Base-by-base conservation (phyloP, 2,113 vertebrate species). In the Anser cygnoides region DNA sequence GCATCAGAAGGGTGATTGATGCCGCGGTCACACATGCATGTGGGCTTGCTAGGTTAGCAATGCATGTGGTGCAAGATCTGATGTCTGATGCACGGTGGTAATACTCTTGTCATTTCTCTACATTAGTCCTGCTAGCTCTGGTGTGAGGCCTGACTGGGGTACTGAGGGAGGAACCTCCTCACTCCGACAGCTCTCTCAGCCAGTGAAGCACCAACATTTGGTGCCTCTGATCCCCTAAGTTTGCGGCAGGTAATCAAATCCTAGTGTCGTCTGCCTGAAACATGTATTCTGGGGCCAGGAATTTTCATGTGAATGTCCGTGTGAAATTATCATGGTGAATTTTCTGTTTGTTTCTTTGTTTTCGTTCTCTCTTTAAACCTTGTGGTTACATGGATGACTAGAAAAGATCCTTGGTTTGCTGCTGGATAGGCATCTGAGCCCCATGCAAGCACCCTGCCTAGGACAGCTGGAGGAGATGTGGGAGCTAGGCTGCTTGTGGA, bases 21-120 rank as follows among this genome's bases (percentile, higher is more conserved):
- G 81, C 70, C 61, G 65, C 0, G 0, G 67, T 58, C 1, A 0
- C 26, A 28, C 50, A 2, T 5, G 9, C 29, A 13, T 9, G 0
- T 3, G 13, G 49, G 6, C 26, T 46, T 37, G 61, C 62, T 8
- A 10, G 71, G 28, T 4, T 83, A 65, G 89, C 59, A 75, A 26
- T 35, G 83, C 26, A 10, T 21, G 63, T 58, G 44, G 58, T 11
- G 2, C 35, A 46, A 8, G 41, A 15, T 37, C 87, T 84, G 41
- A 55, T 67, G 80, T 67, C 76, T 91, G 86, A 39, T 18, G 73
- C 50, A 6, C 6, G 44, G 55, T 49, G 52, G 11, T 33, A 35
- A 26, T 86, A 18, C 59, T 26, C 41, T 84, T 84, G 41, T 50
- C n/a, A 2, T 72, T 90, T 75, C 37, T 46, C 31, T 49, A 1